Conservation (phyloP, 2,888 invertebrate genomes). For the Anaspis maculata region DNA sequence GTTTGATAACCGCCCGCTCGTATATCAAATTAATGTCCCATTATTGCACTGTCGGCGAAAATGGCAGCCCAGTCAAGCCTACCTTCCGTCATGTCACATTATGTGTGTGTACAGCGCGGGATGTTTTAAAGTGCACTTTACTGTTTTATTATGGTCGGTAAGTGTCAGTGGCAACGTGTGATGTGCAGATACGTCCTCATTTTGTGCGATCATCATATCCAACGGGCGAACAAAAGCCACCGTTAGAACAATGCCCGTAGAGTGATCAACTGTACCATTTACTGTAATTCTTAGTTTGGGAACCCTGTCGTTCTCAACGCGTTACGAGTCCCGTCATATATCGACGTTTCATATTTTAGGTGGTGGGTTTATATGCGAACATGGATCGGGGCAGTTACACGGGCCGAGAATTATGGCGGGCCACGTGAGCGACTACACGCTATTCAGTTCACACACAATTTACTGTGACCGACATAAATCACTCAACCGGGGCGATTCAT, state of each 20-base stretch:
- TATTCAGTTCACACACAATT: conserved; percentile 42
- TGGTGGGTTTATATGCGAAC: conserved; percentile 23
- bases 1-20: conserved; percentile 42
- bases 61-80: conserved; percentile 20
- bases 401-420: conserved; percentile 31
- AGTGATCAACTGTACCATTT: too few relatives aligned
- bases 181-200: too few relatives aligned
- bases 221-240: too few relatives aligned
- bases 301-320: too few relatives aligned
- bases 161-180: too few relatives aligned
- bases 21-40: conserved; percentile 45
- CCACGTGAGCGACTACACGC: conserved; percentile 31
- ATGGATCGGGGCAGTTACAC: conserved; percentile 22
- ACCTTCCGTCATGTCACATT: conserved; percentile 7
- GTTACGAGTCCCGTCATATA: too few relatives aligned
- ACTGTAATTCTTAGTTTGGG: too few relatives aligned
- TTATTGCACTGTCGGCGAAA: conserved; percentile 43
- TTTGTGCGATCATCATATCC: too few relatives aligned
- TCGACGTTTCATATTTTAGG: too few relatives aligned
- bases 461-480: conserved; percentile 45
- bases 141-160: too few relatives aligned
- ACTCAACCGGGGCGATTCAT: conserved; percentile 43
- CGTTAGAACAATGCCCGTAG: too few relatives aligned
- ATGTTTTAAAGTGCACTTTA: conserved; percentile 9
- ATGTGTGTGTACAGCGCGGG: too few relatives aligned